These are phyloP conservation scores for Xiphophorus couchianus DNA, from an alignment of 2,113 vertebrate genomes.

Conservation along the genomic window DNA sequence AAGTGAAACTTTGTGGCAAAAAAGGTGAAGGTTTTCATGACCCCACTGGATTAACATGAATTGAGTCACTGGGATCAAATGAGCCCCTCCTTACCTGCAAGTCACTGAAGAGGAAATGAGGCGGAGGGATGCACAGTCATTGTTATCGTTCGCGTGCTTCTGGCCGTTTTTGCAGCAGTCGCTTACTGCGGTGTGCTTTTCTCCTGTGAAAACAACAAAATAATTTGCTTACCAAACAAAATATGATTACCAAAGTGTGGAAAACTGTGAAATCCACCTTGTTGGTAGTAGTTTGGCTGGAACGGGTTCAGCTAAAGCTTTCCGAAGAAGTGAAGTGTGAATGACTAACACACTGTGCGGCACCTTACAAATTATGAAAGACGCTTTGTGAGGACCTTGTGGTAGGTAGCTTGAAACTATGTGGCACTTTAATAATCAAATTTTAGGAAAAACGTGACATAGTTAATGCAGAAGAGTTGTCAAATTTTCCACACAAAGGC, in stretches of 20 bases:
- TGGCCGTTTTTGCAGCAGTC: slow-evolving; percentile 89
- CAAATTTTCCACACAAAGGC: no score
- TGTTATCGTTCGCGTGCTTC: slow-evolving; percentile 79
- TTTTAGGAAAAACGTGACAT: no score
- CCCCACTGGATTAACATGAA: background rate
- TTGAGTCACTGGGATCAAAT: slow-evolving; percentile 1
- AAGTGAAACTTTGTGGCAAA: background rate
- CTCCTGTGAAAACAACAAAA: slow-evolving; percentile 21
- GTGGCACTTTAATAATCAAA: no score
- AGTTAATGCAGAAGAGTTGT: no score
- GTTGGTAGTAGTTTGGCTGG: background rate
- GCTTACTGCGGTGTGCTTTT: slow-evolving; percentile 80
- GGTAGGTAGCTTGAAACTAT: no score
- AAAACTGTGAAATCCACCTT: background rate
- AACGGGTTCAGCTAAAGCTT: background rate
- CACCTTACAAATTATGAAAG: background rate
- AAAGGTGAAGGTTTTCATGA: no score
- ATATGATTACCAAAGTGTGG: background rate
- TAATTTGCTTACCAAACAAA: background rate
- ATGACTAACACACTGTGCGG: background rate
- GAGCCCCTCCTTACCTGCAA: slow-evolving; percentile 84
- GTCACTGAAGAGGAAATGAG: slow-evolving; percentile 81
- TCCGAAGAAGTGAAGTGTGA: background rate
- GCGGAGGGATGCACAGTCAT: slow-evolving; percentile 82
- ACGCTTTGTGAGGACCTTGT: background rate